Evolutionary conservation across 2,888 invertebrate genomes (phyloP).

Genomic region (Apodemia hepburni): DNA sequence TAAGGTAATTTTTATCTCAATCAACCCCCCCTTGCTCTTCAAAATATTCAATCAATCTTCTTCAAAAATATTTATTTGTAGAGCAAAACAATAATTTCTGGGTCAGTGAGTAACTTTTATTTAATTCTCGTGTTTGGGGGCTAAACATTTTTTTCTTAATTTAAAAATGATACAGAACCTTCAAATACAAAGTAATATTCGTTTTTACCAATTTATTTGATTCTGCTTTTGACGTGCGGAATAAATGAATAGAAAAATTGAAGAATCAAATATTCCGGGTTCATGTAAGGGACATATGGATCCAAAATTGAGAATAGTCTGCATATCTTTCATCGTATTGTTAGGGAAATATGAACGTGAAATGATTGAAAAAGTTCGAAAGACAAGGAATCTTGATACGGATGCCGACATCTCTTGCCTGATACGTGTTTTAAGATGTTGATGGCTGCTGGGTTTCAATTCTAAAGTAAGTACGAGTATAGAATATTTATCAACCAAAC

Average conservation of each 20-base stretch:
- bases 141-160: too few species aligned
- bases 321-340: conserved; percentile 9
- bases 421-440: not conserved
- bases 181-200: not conserved
- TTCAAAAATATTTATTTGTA: too few species aligned
- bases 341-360: conserved; percentile 10
- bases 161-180: not conserved
- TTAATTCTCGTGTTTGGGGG: too few species aligned
- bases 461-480: too few species aligned
- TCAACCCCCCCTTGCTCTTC: too few species aligned
- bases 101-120: too few species aligned
- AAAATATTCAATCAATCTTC: too few species aligned
- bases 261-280: conserved; percentile 13
- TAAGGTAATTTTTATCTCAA: too few species aligned
- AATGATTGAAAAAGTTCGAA: conserved; percentile 14
- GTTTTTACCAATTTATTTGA: not conserved
- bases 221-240: conserved; percentile 6
- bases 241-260: conserved; percentile 13
- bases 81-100: too few species aligned
- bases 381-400: conserved; percentile 9
- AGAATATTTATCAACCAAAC: too few species aligned
- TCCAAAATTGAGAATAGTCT: conserved; percentile 13
- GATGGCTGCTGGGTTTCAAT: too few species aligned
- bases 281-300: conserved; percentile 12
- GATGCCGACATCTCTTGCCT: not conserved